Percentiles rank a stretch among this genome's conserved stretches.
phyloP scores from a whole-genome alignment of 1,140 invertebrate genomes.

The Drosophila oshimai region DNA sequence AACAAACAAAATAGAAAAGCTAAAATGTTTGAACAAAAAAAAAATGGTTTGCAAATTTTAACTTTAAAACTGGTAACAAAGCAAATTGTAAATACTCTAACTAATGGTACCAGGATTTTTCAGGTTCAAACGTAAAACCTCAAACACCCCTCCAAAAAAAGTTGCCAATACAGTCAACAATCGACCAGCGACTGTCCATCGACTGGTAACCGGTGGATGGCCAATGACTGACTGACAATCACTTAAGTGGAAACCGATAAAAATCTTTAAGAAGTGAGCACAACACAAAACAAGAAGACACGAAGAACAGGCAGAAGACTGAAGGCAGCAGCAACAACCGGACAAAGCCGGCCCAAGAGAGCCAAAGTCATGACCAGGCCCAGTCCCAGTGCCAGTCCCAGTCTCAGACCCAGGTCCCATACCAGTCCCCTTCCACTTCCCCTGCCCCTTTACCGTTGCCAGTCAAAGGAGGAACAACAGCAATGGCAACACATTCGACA shows the following conservation, averaged over 20 bases:
- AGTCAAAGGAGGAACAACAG: slow-evolving; percentile 35
- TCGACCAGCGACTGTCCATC: slow-evolving; percentile 30
- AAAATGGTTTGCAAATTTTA: too few relatives aligned
- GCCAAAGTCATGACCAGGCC: slow-evolving; percentile 68
- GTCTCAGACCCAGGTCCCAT: background rate
- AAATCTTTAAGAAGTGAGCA: slow-evolving; percentile 62
- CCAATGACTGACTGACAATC: slow-evolving; percentile 79
- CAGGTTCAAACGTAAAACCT: slow-evolving; percentile 2
- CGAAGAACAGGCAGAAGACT: slow-evolving; percentile 24
- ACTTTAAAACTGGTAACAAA: background rate
- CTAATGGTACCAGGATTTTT: background rate
- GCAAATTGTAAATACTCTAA: background rate
- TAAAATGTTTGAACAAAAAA: too few relatives aligned
- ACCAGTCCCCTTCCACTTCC: background rate
- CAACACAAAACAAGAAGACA: slow-evolving; percentile 29
- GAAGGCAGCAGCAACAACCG: slow-evolving; percentile 27
- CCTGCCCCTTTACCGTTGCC: background rate
- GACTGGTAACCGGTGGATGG: slow-evolving; percentile 41
- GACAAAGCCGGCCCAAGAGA: slow-evolving; percentile 41
- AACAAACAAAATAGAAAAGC: too few relatives aligned
- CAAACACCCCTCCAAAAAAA: slow-evolving; percentile 11
- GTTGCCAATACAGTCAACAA: slow-evolving; percentile 17
- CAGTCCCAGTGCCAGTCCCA: slow-evolving; percentile 17
- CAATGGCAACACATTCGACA: slow-evolving; percentile 68
- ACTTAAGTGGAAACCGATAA: slow-evolving; percentile 81